Conservation (phyloP, 1,140 invertebrate genomes). For the Lepidurus packardi region DNA sequence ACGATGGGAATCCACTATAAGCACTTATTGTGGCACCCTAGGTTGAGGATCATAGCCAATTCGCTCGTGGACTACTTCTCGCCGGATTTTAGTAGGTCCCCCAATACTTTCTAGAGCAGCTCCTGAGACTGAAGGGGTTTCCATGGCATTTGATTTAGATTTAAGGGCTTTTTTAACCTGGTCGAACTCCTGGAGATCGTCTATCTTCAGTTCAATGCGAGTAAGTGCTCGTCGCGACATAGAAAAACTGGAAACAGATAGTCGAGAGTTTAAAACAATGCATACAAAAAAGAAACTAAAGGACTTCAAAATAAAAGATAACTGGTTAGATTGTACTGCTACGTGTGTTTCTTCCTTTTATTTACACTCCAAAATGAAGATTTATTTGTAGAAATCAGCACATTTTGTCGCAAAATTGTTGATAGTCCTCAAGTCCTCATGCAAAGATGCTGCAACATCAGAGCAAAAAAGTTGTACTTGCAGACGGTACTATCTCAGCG, state of each 20-base stretch:
- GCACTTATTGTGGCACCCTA: constrained; percentile 25
- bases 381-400: too few relatives aligned
- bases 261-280: too few relatives aligned
- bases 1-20: neutral
- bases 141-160: neutral
- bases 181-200: constrained; percentile 46
- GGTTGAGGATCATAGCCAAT: constrained; percentile 32
- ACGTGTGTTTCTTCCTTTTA: too few relatives aligned
- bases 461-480: too few relatives aligned
- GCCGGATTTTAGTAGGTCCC: constrained; percentile 5
- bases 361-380: too few relatives aligned
- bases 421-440: too few relatives aligned
- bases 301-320: too few relatives aligned
- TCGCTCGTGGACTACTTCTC: constrained; percentile 28
- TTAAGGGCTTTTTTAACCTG: constrained; percentile 36
- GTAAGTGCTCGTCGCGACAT: constrained; percentile 46
- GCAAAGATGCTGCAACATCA: too few relatives aligned
- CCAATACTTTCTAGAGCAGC: neutral
- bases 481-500: too few relatives aligned
- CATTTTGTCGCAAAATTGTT: too few relatives aligned
- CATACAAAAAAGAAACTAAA: too few relatives aligned
- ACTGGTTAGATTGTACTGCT: too few relatives aligned
- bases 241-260: neutral
- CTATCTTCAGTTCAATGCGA: constrained; percentile 46
- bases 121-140: neutral